Base-by-base conservation (phyloP, 2,113 vertebrate species). In the Crotophaga sulcirostris region DNA sequence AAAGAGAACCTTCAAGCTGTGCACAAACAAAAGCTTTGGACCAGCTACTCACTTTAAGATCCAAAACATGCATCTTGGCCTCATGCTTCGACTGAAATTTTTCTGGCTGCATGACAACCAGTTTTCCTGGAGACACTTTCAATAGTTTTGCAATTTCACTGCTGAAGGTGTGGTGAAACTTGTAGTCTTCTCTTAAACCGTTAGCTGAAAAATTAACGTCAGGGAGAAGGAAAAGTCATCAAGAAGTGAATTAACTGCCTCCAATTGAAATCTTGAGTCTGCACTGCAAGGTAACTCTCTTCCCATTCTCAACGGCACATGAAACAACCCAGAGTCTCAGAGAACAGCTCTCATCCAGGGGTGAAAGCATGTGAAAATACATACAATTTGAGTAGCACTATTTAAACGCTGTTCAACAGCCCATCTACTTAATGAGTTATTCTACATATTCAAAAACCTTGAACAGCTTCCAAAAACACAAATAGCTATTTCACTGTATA, bases 1-100 rank as follows among this genome's bases (percentile, higher is more conserved):
- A 49, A 59, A 73, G 10, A 51, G 10, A 80, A 75, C 6, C 23
- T 72, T 87, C 25, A 64, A 29, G 28, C 36, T 4, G 2, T 2
- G 2, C 13, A n/a, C 7, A 26, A 55, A n/a, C 6, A 12, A 44
- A 63, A 58, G 11, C 24, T 91, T 47, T 64, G n/a, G 31, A 40
- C 16, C 16, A 84, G 36, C 10, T 44, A 87, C 93, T 89, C 97
- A 99, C 99, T 97, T 98, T 97, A 47, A 99, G 87, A 67, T 98
- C 70, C 56, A 99, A 96, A 18, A 98, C 80, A 6, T 97, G 80
- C 59, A 98, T 98, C 31, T 96, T 98, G 17, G 98, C 92, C 92
- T 99, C 99, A 0, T 98, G 97, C 91, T 98, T 99, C 3, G 99
- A 99, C 51, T 97, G 98, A 97, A 99, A 99, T 96, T 98, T 99